Percentiles rank a stretch among this genome's conserved stretches.
These are phyloP conservation scores for Caenorhabditis sp. DNA, from an alignment of 2,888 invertebrate genomes.

Conservation along the genomic window DNA sequence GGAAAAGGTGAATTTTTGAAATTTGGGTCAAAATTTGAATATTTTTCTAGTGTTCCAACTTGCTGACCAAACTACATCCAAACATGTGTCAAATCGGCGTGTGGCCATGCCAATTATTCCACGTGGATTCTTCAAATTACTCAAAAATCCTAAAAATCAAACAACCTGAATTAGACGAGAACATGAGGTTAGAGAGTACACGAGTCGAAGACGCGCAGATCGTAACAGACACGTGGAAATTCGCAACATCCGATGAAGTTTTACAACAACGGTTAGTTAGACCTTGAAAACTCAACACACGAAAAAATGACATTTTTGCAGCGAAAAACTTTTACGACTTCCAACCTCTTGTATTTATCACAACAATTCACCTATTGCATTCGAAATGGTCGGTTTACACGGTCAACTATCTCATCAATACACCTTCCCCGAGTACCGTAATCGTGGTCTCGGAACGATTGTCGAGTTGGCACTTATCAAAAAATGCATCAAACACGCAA, in stretches of 20 bases:
- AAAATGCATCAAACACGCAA: constrained; percentile 10
- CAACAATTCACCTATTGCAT: constrained; percentile 17
- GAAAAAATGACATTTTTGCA: constrained; percentile 3
- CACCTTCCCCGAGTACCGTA: constrained; percentile 30
- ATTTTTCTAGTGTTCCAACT: not conserved
- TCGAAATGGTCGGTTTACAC: constrained; percentile 35
- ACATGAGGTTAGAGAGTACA: not conserved
- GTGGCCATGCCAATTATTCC: not conserved
- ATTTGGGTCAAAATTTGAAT: not conserved
- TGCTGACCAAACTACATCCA: not conserved
- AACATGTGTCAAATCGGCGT: not conserved
- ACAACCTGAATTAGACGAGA: too few species aligned
- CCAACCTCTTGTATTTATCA: constrained; percentile 25
- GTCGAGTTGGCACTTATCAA: constrained; percentile 17
- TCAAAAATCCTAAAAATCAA: not conserved
- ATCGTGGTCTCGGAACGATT: constrained; percentile 22
- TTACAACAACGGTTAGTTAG: constrained; percentile 23
- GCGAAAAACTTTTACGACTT: constrained; percentile 25
- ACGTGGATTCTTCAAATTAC: not conserved
- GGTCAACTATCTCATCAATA: constrained; percentile 29
- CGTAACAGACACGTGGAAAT: constrained; percentile 32
- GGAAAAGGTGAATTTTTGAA: not conserved
- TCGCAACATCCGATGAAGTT: constrained; percentile 20
- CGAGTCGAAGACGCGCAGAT: constrained; percentile 11
- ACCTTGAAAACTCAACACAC: constrained; percentile 6